Conservation (phyloP, 2,888 invertebrate genomes). For the Keiferia lycopersicella region DNA sequence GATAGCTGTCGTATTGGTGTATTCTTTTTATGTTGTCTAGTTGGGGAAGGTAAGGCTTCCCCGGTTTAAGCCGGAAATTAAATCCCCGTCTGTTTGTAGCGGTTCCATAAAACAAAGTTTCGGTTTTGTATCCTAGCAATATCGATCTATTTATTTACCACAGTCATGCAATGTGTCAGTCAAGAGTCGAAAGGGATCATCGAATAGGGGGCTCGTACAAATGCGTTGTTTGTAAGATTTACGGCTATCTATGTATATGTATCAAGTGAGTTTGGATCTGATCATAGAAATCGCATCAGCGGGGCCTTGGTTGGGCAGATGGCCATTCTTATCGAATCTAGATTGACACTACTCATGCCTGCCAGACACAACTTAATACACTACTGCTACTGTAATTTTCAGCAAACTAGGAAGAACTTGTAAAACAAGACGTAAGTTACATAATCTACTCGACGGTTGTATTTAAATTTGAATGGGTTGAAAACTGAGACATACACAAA, state of each 20-base stretch:
- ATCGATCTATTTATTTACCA: constrained; percentile 53
- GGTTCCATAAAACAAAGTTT: constrained; percentile 47
- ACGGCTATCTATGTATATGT: too few relatives aligned
- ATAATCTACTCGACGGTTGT: background rate
- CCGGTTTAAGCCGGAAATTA: constrained; percentile 67
- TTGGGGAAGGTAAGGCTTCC: constrained; percentile 53
- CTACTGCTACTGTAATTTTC: background rate
- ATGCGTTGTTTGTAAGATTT: background rate
- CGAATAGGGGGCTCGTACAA: background rate
- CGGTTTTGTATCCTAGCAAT: constrained; percentile 69
- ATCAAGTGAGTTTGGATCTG: too few relatives aligned
- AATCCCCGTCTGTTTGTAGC: constrained; percentile 54
- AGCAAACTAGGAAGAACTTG: background rate
- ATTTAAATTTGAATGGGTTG: constrained; percentile 16
- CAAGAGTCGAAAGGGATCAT: background rate
- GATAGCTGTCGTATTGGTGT: background rate
- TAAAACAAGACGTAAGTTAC: background rate
- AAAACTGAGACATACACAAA: constrained; percentile 4
- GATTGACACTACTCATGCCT: too few relatives aligned
- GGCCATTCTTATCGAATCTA: too few relatives aligned
- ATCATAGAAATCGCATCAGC: too few relatives aligned
- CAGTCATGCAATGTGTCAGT: background rate
- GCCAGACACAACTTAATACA: too few relatives aligned
- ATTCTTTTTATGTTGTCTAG: constrained; percentile 21
- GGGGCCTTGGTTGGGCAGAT: too few relatives aligned